These are phyloP conservation scores for Odontocerum albicorne DNA, from an alignment of 2,888 invertebrate genomes.

Conservation along the genomic window DNA sequence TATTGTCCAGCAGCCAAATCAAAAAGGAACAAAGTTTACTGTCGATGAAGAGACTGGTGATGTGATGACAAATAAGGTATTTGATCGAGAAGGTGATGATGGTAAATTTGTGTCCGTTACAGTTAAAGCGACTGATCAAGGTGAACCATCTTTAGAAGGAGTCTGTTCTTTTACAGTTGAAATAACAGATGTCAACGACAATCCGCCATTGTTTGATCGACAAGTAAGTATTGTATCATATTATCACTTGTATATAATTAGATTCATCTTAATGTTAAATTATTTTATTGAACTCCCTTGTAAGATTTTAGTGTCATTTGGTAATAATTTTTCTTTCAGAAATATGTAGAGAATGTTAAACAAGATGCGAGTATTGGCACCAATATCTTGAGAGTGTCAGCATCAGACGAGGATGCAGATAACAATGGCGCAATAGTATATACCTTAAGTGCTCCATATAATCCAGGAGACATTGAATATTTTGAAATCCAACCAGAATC, in stretches of 20 bases:
- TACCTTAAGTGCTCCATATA: constrained; percentile 85
- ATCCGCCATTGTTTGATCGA: constrained; percentile 92
- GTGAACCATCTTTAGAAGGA: constrained; percentile 95
- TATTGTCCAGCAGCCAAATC: constrained; percentile 94
- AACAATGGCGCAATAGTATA: constrained; percentile 95
- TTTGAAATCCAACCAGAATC: constrained; percentile 96
- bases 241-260: neutral
- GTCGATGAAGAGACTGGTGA: constrained; percentile 95
- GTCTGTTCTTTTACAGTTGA: constrained; percentile 98
- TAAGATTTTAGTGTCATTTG: neutral
- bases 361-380: constrained; percentile 96
- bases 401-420: constrained; percentile 96
- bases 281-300: neutral
- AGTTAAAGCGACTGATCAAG: constrained; percentile 97
- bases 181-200: constrained; percentile 97
- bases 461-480: constrained; percentile 88
- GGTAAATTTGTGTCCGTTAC: constrained; percentile 96
- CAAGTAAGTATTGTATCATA: constrained; percentile 66
- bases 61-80: constrained; percentile 93
- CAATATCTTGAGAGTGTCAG: constrained; percentile 91
- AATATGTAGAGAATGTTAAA: constrained; percentile 96
- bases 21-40: constrained; percentile 92
- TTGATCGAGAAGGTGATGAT: constrained; percentile 95
- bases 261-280: neutral
- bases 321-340: constrained; percentile 60